phyloP scores from a whole-genome alignment of 2,797 vertebrate genomes.

The Odontamblyopus lacepedii region DNA sequence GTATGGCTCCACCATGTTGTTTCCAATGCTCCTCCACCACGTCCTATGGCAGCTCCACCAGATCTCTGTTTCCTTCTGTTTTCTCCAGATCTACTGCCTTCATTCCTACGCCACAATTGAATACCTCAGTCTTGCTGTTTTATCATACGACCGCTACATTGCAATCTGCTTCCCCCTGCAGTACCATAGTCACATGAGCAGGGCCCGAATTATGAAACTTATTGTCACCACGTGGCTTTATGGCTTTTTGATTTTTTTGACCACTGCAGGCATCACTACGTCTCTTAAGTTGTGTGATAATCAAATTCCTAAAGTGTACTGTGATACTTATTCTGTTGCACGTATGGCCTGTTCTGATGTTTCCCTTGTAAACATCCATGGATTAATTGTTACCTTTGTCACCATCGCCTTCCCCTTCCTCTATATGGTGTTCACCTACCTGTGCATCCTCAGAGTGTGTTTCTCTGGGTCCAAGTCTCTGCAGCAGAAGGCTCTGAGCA shows the following conservation, averaged over 20 bases:
- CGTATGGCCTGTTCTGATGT: slow-evolving; percentile 37
- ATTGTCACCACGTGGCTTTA: neutral
- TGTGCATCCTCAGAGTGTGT: slow-evolving; percentile 9
- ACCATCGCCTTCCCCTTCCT: neutral
- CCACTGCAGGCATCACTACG: neutral
- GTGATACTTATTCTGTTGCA: slow-evolving; percentile 26
- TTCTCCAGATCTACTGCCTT: neutral
- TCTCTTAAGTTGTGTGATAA: slow-evolving; percentile 36
- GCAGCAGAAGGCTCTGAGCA: slow-evolving; percentile 18
- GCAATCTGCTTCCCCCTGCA: slow-evolving; percentile 21
- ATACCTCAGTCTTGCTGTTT: neutral
- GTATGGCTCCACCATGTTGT: slow-evolving; percentile 7
- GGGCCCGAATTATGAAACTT: neutral
- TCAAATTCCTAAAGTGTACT: slow-evolving; percentile 36
- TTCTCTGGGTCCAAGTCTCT: slow-evolving; percentile 1
- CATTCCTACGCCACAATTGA: neutral
- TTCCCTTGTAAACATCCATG: neutral
- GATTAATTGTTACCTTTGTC: neutral
- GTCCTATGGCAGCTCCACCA: neutral
- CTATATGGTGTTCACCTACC: neutral
- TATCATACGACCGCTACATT: slow-evolving; percentile 31
- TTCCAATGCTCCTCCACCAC: slow-evolving; percentile 11
- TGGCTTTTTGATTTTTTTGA: rapidly evolving
- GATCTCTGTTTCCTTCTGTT: neutral
- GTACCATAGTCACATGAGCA: neutral